Evolutionary conservation across 2,888 invertebrate genomes (phyloP).

Genomic region (Candidula unifasciata): DNA sequence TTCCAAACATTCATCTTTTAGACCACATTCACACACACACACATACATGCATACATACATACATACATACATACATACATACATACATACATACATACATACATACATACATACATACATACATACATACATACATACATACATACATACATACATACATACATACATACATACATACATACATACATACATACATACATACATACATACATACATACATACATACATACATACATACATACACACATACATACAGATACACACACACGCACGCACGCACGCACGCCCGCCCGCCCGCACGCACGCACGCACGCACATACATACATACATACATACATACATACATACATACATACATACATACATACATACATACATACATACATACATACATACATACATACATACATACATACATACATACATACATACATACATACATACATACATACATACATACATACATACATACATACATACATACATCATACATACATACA

Average conservation of each 20-base stretch:
- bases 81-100: neutral
- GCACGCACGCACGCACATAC: neutral
- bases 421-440: too few relatives aligned
- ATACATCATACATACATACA: conserved; percentile 1
- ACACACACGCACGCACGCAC: neutral
- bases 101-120: neutral
- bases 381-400: neutral
- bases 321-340: neutral
- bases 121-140: neutral
- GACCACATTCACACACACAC: too few relatives aligned
- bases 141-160: neutral
- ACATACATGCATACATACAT: too few relatives aligned
- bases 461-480: neutral
- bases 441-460: too few relatives aligned
- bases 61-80: neutral
- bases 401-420: neutral
- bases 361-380: neutral
- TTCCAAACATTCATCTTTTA: too few relatives aligned
- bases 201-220: conserved; percentile 3
- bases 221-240: neutral
- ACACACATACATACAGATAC: neutral
- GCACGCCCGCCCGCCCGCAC: neutral
- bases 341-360: neutral
- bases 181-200: neutral
- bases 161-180: neutral